These are phyloP conservation scores for Aleiodes alternator DNA, from an alignment of 2,888 invertebrate species.

Conservation along the genomic window DNA sequence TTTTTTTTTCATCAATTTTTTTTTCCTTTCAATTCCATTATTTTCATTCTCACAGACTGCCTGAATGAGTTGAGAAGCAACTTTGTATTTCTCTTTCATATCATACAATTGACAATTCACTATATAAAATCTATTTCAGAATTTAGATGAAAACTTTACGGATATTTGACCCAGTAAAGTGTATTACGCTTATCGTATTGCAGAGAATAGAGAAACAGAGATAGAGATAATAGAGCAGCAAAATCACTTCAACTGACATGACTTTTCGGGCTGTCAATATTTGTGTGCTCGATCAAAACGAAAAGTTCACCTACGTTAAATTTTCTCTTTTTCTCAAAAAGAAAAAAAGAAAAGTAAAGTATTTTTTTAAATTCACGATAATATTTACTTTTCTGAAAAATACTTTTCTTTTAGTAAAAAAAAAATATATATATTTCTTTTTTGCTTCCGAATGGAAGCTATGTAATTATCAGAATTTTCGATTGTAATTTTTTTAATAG, in stretches of 20 bases:
- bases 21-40: too few relatives aligned
- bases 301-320: not conserved
- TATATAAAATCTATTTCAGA: not conserved
- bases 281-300: conserved; percentile 2
- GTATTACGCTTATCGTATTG: conserved; percentile 8
- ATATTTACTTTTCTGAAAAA: too few relatives aligned
- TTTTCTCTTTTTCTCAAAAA: too few relatives aligned
- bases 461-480: too few relatives aligned
- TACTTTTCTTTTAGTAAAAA: too few relatives aligned
- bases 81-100: not conserved
- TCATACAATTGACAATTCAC: conserved; percentile 11
- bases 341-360: too few relatives aligned
- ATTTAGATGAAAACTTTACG: conserved; percentile 14
- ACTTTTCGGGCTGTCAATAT: conserved; percentile 8
- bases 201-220: not conserved
- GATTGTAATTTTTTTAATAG: too few relatives aligned
- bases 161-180: conserved; percentile 33
- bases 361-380: too few relatives aligned
- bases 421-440: too few relatives aligned
- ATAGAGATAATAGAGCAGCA: not conserved
- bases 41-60: not conserved
- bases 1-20: too few relatives aligned
- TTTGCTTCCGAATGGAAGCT: too few relatives aligned
- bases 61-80: not conserved
- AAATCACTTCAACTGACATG: conserved; percentile 9